phyloP scores from a whole-genome alignment of 2,888 invertebrate species.

The Resseliella maxima region DNA sequence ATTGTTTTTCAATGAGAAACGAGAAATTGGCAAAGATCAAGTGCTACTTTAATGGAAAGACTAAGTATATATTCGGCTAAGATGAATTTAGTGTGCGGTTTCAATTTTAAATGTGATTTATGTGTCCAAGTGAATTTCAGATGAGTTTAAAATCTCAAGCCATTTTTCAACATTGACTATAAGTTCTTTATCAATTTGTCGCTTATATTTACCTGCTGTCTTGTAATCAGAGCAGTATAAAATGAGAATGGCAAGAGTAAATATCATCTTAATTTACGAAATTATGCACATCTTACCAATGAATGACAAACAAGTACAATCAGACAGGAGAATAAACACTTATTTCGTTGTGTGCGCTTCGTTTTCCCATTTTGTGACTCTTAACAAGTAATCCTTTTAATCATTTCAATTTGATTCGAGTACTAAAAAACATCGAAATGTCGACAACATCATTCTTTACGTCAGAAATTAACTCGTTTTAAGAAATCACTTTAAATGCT shows the following conservation, averaged over 20 bases:
- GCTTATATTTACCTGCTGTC: conserved; percentile 26
- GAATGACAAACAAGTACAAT: conserved; percentile 24
- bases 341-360: neutral
- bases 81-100: conserved; percentile 8
- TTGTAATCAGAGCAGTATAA: neutral
- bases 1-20: neutral
- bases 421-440: neutral
- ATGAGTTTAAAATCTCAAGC: neutral
- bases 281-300: conserved; percentile 35
- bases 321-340: neutral
- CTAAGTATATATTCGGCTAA: neutral
- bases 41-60: conserved; percentile 28
- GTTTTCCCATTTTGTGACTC: neutral
- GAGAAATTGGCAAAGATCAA: conserved; percentile 23
- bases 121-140: conserved; percentile 37
- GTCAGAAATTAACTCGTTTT: neutral
- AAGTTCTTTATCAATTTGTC: conserved; percentile 29
- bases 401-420: conserved; percentile 55
- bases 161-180: neutral
- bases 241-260: neutral
- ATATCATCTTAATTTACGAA: conserved; percentile 31
- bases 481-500: neutral
- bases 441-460: neutral
- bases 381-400: conserved; percentile 53
- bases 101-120: conserved; percentile 39